Evolutionary conservation across 2,797 vertebrate genomes (phyloP).

Genomic region (Balearica regulorum): DNA sequence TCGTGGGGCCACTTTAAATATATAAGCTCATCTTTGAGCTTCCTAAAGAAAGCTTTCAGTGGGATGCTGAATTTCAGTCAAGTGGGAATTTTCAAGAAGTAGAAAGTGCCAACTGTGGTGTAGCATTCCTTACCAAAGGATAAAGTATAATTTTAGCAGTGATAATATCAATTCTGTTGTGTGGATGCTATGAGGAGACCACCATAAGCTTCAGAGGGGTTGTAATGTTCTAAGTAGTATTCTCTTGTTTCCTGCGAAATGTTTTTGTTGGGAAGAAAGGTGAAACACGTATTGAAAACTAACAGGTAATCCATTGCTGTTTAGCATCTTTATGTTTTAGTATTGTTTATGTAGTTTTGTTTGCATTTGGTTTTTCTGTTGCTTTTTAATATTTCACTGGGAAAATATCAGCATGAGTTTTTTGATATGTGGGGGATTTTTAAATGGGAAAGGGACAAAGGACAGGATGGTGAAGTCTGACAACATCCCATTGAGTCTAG

Average conservation of each 20-base stretch:
- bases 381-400: not conserved
- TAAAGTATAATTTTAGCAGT: not conserved
- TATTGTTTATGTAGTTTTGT: not conserved
- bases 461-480: not conserved
- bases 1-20: not conserved
- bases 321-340: not conserved
- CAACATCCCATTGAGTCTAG: not conserved
- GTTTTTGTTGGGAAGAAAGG: not conserved
- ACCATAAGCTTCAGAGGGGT: not conserved
- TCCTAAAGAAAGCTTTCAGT: not conserved
- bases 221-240: not conserved
- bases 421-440: not conserved
- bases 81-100: not conserved
- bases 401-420: not conserved
- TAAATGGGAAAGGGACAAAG: not conserved
- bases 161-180: not conserved
- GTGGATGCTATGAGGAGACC: not conserved
- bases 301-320: not conserved
- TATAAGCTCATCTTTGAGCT: not conserved
- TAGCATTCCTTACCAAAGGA: not conserved
- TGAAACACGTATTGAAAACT: not conserved
- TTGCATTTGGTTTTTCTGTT: conserved; percentile 14
- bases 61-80: not conserved
- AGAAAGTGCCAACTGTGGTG: not conserved
- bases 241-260: not conserved